phyloP scores from a whole-genome alignment of 2,113 vertebrate genomes.

The Aix galericulata region DNA sequence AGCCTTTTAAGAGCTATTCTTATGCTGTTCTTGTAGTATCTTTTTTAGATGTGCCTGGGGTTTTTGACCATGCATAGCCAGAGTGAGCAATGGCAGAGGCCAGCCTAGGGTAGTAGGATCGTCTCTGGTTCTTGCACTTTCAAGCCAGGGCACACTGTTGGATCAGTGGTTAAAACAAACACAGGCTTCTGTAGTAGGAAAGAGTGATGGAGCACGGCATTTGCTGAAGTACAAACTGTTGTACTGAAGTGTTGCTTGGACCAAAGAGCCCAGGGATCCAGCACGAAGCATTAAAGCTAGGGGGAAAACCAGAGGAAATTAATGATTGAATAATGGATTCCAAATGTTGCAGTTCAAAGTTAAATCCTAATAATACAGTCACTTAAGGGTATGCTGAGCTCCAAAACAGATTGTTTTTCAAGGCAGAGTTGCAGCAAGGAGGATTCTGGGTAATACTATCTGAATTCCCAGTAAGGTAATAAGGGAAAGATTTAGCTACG shows the following conservation, averaged over 20 bases:
- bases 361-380: conserved; percentile 52
- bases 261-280: conserved; percentile 21
- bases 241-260: conserved; percentile 23
- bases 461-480: conserved; percentile 64
- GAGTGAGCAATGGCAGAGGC: background rate
- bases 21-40: background rate
- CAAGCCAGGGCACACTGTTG: conserved; percentile 3
- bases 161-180: background rate
- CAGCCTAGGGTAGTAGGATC: background rate
- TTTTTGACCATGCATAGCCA: background rate
- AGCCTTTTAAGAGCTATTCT: background rate
- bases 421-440: conserved; percentile 38
- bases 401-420: conserved; percentile 68
- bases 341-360: conserved; percentile 69
- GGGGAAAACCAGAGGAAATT: conserved; percentile 50
- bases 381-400: conserved; percentile 45
- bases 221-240: background rate
- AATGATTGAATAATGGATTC: conserved; percentile 64
- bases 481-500: conserved; percentile 41
- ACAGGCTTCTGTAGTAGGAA: conserved; percentile 30
- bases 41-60: background rate
- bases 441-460: conserved; percentile 63
- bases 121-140: background rate
- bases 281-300: conserved; percentile 12
- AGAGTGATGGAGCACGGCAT: background rate